Evolutionary conservation across 2,113 vertebrate species (phyloP).

Genomic region (Xenus cinereus): DNA sequence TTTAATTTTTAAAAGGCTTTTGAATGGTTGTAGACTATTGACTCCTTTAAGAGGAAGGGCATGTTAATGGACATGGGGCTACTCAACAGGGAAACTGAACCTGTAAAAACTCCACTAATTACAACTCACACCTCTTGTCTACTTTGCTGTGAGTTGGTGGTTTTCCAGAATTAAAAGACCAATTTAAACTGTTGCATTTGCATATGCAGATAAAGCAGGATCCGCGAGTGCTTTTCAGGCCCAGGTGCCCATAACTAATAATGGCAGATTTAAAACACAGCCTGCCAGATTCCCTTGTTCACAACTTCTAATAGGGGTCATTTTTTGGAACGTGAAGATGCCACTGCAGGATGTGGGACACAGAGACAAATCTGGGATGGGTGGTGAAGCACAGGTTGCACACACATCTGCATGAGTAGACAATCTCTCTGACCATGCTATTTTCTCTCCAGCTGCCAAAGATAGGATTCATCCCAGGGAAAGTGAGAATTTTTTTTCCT

Average conservation of each 20-base stretch:
- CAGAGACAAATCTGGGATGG: neutral
- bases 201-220: neutral
- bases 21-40: neutral
- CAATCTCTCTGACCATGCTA: neutral
- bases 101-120: neutral
- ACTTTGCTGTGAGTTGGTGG: neutral
- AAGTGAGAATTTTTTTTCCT: neutral
- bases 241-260: neutral
- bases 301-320: neutral
- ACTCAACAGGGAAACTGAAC: neutral
- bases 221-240: neutral
- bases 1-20: neutral
- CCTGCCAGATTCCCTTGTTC: neutral
- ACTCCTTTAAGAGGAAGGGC: neutral
- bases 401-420: fast-evolving
- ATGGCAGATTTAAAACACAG: neutral
- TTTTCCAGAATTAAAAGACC: neutral
- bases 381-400: neutral
- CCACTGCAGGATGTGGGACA: neutral
- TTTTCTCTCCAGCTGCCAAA: neutral
- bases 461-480: neutral
- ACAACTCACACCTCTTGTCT: neutral
- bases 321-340: neutral
- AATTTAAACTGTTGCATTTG: neutral
- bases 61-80: neutral